Base-by-base conservation (phyloP, 2,888 invertebrate species). In the Pristionchus maxplancki region DNA sequence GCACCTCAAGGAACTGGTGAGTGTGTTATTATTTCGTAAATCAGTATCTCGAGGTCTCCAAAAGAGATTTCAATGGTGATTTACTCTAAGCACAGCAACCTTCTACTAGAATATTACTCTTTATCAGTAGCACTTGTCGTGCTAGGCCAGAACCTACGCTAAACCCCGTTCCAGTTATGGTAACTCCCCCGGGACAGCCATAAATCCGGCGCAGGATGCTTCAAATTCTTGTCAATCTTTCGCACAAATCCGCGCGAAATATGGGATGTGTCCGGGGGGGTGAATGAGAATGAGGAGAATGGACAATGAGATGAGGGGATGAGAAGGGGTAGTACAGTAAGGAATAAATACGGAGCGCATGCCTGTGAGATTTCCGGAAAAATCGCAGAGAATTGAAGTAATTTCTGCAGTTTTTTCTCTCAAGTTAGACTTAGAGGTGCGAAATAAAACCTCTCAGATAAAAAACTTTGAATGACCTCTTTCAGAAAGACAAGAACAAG, bases 401-500 rank as follows among this genome's bases (percentile, higher is more conserved):
- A n/a, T n/a, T n/a, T n/a, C n/a, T n/a, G n/a, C n/a, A n/a, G n/a
- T n/a, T n/a, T n/a, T n/a, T n/a, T n/a, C n/a, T n/a, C n/a, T n/a
- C n/a, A n/a, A n/a, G n/a, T n/a, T n/a, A n/a, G n/a, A n/a, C n/a
- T n/a, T n/a, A n/a, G n/a, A n/a, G n/a, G n/a, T n/a, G n/a, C n/a
- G n/a, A n/a, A n/a, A n/a, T n/a, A n/a, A n/a, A n/a, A n/a, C n/a
- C n/a, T n/a, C n/a, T n/a, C n/a, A n/a, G n/a, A n/a, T n/a, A 81
- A 48, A 81, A 11, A 44, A 74, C n/a, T 74, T 31, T 74, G 17
- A 53, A 53, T 6, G 8, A 44, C 44, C 44, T 15, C 15, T 62
- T 90, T 88, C 67, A 92, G 89, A 93, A 93, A 87, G 92, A 93
- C 53, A 71, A 88, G 5, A 91, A 90, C 53, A 90, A 92, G 40